Base-by-base conservation (phyloP, 2,888 invertebrate genomes). In the Eudasyphora cyanicolor region DNA sequence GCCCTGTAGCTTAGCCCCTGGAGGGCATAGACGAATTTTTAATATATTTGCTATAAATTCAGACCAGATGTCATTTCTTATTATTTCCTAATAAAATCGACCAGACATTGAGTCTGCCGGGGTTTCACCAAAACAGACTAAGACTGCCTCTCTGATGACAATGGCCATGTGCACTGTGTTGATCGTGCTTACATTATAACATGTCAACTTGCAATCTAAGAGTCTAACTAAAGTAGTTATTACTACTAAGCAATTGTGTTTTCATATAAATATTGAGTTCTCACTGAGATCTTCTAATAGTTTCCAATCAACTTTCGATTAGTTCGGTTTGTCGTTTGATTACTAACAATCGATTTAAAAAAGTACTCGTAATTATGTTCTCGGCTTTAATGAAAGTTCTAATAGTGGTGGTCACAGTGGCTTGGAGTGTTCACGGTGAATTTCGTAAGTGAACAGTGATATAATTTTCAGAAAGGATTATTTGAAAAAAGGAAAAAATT, bases 391-490 rank as follows among this genome's bases (percentile, higher is more conserved):
- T n/a, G n/a, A 45, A 7, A 45, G n/a, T n/a, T 1, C n/a, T 45
- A n/a, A 12, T 45, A 2, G 4, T 42, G 10, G 17, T 67, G 24
- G 24, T 24, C 3, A 24, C 14, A 14, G 42, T 67, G 67, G 19
- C 1, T 1, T 42, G 42, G 8, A 5, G 67, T 42, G 38, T 19
- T 19, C 42, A 42, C 6, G 67, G 67, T 1, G 24, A 2, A 10
- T 67, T 67, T 67, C 67, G 67, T 67, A 67, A 67, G 67, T 67
- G 42, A 64, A 29, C 8, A 32, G 14, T 27, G 29, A 29, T 5
- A 29, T n/a, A 62, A 64, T 10, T 62, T 32, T 29, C n/a, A 62
- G 32, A 60, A 27, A 29, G 3, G 4, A 17, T 51, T 51, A 7
- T 35, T 6, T 35, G 35, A 7, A 35, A 35, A 35, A 35, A 35